These are phyloP conservation scores for Miichthys miiuy DNA, from an alignment of 2,797 vertebrate species.

Conservation along the genomic window DNA sequence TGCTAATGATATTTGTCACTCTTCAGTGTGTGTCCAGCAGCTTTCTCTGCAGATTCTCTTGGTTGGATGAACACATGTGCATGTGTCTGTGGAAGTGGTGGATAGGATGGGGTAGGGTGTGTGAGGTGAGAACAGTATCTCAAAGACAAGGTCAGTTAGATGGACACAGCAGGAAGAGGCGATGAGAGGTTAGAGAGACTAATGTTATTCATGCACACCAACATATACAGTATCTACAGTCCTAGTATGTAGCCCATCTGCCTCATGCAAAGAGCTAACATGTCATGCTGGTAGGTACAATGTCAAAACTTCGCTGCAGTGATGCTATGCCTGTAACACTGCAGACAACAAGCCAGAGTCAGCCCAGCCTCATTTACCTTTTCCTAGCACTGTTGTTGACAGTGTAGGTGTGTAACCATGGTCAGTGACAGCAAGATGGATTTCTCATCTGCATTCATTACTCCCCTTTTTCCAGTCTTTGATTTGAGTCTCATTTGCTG, in stretches of 20 bases:
- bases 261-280: conserved; percentile 11
- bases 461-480: neutral
- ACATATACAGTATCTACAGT: neutral
- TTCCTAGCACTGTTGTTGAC: neutral
- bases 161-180: conserved; percentile 10
- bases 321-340: neutral
- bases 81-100: neutral
- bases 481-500: conserved; percentile 24
- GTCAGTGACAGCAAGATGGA: conserved; percentile 1
- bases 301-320: neutral
- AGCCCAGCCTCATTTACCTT: neutral
- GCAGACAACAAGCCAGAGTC: neutral
- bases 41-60: conserved; percentile 19
- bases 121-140: conserved; percentile 3
- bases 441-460: conserved; percentile 46
- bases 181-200: neutral
- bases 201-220: neutral
- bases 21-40: conserved; percentile 9
- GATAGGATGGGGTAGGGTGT: neutral
- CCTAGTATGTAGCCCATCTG: neutral
- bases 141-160: conserved; percentile 47
- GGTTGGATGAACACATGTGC: neutral
- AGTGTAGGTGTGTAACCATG: neutral
- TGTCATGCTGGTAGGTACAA: neutral
- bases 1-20: conserved; percentile 8